Evolutionary conservation across 2,888 invertebrate species (phyloP).

Genomic region (Pseudococcus viburni): DNA sequence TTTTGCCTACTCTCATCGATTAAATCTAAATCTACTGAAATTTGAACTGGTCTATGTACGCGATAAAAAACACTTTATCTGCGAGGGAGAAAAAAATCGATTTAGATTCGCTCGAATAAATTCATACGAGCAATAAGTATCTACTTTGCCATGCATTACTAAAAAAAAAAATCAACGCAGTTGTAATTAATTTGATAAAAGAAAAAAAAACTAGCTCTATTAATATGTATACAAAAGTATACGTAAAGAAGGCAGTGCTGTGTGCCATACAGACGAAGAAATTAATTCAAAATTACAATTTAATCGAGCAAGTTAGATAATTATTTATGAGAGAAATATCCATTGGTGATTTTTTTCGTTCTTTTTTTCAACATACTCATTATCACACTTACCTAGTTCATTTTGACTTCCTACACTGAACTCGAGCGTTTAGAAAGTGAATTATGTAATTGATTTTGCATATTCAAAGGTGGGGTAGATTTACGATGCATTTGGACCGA

Average conservation of each 20-base stretch:
- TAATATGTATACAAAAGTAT: background rate
- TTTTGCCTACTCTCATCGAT: slow-evolving; percentile 18
- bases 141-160: background rate
- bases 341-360: slow-evolving; percentile 31
- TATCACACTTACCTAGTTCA: slow-evolving; percentile 50
- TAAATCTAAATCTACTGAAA: background rate
- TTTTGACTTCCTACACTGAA: slow-evolving; percentile 27
- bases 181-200: slow-evolving; percentile 26
- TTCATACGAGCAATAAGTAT: background rate
- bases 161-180: background rate
- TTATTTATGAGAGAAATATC: slow-evolving; percentile 13
- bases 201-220: slow-evolving; percentile 30
- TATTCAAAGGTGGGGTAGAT: slow-evolving; percentile 50
- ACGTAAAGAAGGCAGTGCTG: background rate
- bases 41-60: background rate
- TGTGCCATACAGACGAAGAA: background rate
- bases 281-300: slow-evolving; percentile 39
- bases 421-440: slow-evolving; percentile 44
- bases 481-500: slow-evolving; percentile 9
- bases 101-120: background rate
- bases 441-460: slow-evolving; percentile 29
- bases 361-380: background rate
- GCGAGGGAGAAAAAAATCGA: background rate
- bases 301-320: slow-evolving; percentile 51
- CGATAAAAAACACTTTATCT: background rate